Conservation (phyloP, 2,888 invertebrate genomes). For the Camptogramma bilineatum region DNA sequence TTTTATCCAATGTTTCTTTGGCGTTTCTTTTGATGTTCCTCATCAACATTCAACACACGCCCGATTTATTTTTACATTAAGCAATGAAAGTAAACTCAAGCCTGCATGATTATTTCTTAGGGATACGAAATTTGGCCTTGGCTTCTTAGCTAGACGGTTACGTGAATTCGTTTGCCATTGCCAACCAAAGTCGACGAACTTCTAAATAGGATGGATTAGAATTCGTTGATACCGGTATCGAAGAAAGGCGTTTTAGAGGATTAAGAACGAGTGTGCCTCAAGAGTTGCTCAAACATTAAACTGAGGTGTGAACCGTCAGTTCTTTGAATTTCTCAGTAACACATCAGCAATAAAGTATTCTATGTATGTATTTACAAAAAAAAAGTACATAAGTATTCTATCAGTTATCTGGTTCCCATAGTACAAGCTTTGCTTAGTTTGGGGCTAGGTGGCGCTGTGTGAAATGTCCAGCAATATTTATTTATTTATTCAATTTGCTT, state of each 20-base stretch:
- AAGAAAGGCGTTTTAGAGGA: conserved; percentile 2
- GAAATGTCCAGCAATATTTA: no score
- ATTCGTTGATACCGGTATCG: conserved; percentile 4
- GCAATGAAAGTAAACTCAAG: conserved; percentile 8
- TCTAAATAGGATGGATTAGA: conserved; percentile 16
- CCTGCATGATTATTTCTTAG: conserved; percentile 8
- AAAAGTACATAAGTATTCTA: no score
- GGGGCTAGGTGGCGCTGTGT: no score
- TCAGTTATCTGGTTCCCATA: no score
- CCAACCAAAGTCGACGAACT: neutral
- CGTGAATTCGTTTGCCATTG: conserved; percentile 18
- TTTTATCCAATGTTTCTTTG: conserved; percentile 25
- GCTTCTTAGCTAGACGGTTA: conserved; percentile 12
- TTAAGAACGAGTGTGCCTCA: conserved; percentile 5
- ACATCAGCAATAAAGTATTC: no score
- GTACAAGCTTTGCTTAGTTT: no score
- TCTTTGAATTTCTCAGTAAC: conserved; percentile 14
- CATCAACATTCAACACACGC: conserved; percentile 15
- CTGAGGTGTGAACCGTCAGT: conserved; percentile 14
- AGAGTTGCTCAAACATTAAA: conserved; percentile 22
- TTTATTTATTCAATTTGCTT: conserved; percentile 1
- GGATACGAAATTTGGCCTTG: conserved; percentile 19
- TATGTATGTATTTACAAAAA: no score
- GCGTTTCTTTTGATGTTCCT: conserved; percentile 25
- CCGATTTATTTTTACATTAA: conserved; percentile 21